Base-by-base conservation (phyloP, 2,797 vertebrate species). In the Myotis daubentonii region DNA sequence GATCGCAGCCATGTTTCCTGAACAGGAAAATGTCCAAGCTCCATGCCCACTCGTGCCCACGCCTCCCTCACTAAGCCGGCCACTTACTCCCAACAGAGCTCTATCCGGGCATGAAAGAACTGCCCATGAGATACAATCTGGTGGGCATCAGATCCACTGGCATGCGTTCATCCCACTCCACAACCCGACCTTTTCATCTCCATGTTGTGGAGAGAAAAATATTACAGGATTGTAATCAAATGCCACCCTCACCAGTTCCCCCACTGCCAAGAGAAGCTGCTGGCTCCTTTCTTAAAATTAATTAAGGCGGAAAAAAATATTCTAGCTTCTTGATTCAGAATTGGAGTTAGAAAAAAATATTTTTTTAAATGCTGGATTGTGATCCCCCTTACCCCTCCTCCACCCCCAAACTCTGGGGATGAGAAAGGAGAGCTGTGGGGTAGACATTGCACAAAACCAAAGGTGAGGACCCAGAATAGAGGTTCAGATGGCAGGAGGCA, bases 221-320 rank as follows among this genome's bases (percentile, higher is more conserved):
- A 47, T 8, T 44, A 71, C 6, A 90, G 36, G 55, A 88, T 60
- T 84, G 88, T 60, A 76, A 88, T 65, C 79, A 88, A 93, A 94
- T 60, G 33, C 22, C 36, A 53, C 41, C 70, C 72, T 92, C 19
- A 20, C 55, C 38, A 80, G 15, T 23, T 86, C 17, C 49, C 76
- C 55, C 60, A 49, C 0, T 90, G 92, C 76, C 92, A 76, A 92
- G 60, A 87, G 55, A 87, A 93, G 49, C 51, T 19, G 33, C 28
- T 80, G 60, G 76, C 41, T 93, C 72, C 72, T 68, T 90, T 74
- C 53, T 70, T 66, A 75, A 95, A 95, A 87, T 76, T 86, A 92
- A 93, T 80, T 82, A 88, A 88, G 80, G 57, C 75, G 91, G 49
- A 17, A 89, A 92, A 92, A 60, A 84, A 70, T 6, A n/a, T 71